Evolutionary conservation across 2,888 invertebrate species (phyloP).

Genomic region (Drosophila nr. perissopoda): DNA sequence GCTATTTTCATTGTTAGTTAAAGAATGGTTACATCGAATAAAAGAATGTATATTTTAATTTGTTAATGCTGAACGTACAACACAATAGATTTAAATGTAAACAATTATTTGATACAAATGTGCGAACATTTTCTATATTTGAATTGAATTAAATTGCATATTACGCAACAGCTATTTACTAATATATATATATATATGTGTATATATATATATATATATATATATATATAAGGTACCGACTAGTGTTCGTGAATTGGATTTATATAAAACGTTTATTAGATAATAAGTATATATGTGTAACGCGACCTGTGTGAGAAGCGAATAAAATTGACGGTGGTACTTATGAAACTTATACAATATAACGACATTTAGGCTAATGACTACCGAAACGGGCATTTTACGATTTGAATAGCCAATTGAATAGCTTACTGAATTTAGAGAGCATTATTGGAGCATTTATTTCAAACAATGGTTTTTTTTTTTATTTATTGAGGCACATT

Average conservation of each 20-base stretch:
- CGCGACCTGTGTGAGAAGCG: conserved; percentile 75
- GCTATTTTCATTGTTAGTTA: conserved; percentile 25
- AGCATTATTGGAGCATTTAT: conserved; percentile 35
- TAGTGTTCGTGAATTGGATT: conserved; percentile 44
- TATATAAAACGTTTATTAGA: conserved; percentile 60
- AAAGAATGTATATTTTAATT: conserved; percentile 13
- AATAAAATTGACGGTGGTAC: conserved; percentile 81
- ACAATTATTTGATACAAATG: conserved; percentile 40
- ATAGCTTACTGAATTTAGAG: conserved; percentile 16
- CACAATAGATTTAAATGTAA: conserved; percentile 31
- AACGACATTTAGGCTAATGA: conserved; percentile 61
- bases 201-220: neutral
- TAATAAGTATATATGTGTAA: conserved; percentile 54
- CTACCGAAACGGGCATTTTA: conserved; percentile 22
- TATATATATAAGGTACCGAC: conserved; percentile 38
- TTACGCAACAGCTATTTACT: conserved; percentile 20
- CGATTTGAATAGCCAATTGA: conserved; percentile 18
- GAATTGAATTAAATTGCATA: conserved; percentile 32
- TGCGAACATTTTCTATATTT: conserved; percentile 37
- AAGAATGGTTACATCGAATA: conserved; percentile 30
- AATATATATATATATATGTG: conserved; percentile 8
- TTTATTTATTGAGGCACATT: conserved; percentile 75
- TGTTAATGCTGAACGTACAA: conserved; percentile 26
- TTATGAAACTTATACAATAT: conserved; percentile 70
- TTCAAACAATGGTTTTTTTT: conserved; percentile 36